Base-by-base conservation (phyloP, 2,113 vertebrate genomes). In the Kobus ellipsiprymnus region DNA sequence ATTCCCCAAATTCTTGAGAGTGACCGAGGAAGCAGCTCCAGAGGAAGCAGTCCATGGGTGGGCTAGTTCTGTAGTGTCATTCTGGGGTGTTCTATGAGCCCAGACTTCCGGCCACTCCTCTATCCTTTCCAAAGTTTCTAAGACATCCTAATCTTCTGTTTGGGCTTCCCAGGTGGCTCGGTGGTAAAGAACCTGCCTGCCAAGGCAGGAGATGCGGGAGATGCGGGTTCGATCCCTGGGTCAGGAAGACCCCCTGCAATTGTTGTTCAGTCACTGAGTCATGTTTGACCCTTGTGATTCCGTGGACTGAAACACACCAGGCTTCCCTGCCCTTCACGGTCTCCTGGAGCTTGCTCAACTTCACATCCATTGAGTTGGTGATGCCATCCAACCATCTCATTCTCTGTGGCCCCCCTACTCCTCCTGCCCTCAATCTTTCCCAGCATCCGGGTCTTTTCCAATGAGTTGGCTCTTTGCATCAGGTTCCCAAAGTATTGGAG, bases 41-140 rank as follows among this genome's bases (percentile, higher is more conserved):
- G 0, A 19, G 7, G 33, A 21, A 84, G 62, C 16, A 52, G 8
- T 23, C 17, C 17, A 0, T 1, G 3, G 82, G 15, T 11, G 7
- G 17, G 55, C 1, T n/a, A 77, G 29, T 54, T 90, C 77, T 46
- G 29, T 19, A 13, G 14, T 4, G 33, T 62, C 60, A 3, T 46
- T 46, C 71, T 48, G 30, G 4, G 2, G 7, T 78, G 2, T 67
- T 54, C 50, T 33, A 19, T 11, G 27, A 87, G 11, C 16, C 77
- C 52, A 74, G 19, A 48, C 25, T 7, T 27, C n/a, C 4, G 5
- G 83, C 7, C 74, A 3, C 59, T 84, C 19, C 67, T n/a, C 88
- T 30, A 21, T 15, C 1, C 19, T 5, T 57, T 54, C 67, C 33
- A 3, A 59, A 15, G 62, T 36, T 27, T 71, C 52, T 55, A 11